Conservation (phyloP, 2,888 invertebrate species). For the Tuta absoluta region DNA sequence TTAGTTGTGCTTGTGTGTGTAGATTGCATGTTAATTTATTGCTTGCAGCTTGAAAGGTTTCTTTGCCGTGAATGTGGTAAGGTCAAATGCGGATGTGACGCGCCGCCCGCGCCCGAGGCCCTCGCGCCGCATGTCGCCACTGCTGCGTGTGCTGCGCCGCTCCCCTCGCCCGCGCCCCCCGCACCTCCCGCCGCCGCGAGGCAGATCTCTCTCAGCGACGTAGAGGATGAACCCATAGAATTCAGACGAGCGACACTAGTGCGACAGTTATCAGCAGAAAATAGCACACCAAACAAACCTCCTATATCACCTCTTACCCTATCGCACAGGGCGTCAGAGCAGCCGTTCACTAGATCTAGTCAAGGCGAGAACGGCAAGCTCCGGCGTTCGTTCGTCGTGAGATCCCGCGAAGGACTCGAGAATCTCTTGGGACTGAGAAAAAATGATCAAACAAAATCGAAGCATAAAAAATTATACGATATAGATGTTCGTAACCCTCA, state of each 20-base stretch:
- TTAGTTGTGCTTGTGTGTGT: constrained; percentile 58
- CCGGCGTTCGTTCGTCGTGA: constrained; percentile 70
- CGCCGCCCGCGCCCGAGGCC: constrained; percentile 14
- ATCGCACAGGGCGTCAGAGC: constrained; percentile 57
- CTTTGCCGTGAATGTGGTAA: constrained; percentile 86
- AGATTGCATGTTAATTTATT: constrained; percentile 81
- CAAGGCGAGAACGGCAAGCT: constrained; percentile 66
- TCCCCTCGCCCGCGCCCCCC: constrained; percentile 30
- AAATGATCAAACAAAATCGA: constrained; percentile 56
- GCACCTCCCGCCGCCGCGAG: constrained; percentile 34
- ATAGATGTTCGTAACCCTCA: background rate
- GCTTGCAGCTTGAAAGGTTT: constrained; percentile 87
- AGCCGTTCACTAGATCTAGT: constrained; percentile 59
- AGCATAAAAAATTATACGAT: constrained; percentile 42
- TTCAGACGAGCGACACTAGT: constrained; percentile 54
- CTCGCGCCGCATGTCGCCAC: constrained; percentile 34
- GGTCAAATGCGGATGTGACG: constrained; percentile 83
- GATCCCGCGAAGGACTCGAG: constrained; percentile 73
- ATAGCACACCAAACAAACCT: constrained; percentile 46
- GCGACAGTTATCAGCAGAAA: constrained; percentile 57
- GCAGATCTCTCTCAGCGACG: constrained; percentile 39
- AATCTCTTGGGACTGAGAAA: constrained; percentile 69
- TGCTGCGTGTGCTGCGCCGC: constrained; percentile 19
- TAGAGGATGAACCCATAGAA: constrained; percentile 52
- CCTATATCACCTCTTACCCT: constrained; percentile 33